A percentile compares a stretch with the other conserved stretches of the same genome.
These are phyloP conservation scores for Rhabditophanes sp. DNA, from an alignment of 2,888 invertebrate genomes.

Conservation along the genomic window DNA sequence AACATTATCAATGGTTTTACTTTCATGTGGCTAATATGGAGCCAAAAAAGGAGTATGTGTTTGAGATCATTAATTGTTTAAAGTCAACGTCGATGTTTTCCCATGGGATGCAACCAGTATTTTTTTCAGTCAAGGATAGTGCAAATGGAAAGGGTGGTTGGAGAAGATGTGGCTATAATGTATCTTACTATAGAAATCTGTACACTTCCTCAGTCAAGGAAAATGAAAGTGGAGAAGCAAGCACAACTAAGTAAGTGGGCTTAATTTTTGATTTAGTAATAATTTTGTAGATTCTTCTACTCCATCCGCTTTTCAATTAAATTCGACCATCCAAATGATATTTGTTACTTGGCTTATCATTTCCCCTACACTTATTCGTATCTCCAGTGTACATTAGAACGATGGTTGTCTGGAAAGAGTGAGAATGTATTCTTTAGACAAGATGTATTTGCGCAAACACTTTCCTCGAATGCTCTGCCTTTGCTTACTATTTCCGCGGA, in stretches of 20 bases:
- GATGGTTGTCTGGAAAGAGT: too few species aligned
- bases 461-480: slow-evolving; percentile 61
- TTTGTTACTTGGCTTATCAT: slow-evolving; percentile 71
- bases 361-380: slow-evolving; percentile 69
- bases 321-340: slow-evolving; percentile 61
- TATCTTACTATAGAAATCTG: slow-evolving; percentile 65
- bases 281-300: slow-evolving; percentile 43
- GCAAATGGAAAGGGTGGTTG: slow-evolving; percentile 51
- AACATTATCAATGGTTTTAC: slow-evolving; percentile 75
- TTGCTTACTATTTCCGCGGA: slow-evolving; percentile 60
- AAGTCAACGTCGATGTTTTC: slow-evolving; percentile 72
- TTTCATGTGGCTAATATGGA: slow-evolving; percentile 60
- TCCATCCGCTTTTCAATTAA: slow-evolving; percentile 64
- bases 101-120: slow-evolving; percentile 70
- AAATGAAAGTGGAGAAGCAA: too few species aligned
- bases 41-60: slow-evolving; percentile 57
- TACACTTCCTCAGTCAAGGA: slow-evolving; percentile 22
- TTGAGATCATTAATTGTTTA: slow-evolving; percentile 73
- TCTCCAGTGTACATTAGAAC: slow-evolving; percentile 9
- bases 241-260: slow-evolving; percentile 1
- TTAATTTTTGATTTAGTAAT: slow-evolving; percentile 1
- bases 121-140: slow-evolving; percentile 66
- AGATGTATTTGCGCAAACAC: slow-evolving; percentile 54
- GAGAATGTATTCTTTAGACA: too few species aligned
- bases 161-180: slow-evolving; percentile 59